phyloP scores from a whole-genome alignment of 2,888 invertebrate genomes.

The Rosalia funebris region DNA sequence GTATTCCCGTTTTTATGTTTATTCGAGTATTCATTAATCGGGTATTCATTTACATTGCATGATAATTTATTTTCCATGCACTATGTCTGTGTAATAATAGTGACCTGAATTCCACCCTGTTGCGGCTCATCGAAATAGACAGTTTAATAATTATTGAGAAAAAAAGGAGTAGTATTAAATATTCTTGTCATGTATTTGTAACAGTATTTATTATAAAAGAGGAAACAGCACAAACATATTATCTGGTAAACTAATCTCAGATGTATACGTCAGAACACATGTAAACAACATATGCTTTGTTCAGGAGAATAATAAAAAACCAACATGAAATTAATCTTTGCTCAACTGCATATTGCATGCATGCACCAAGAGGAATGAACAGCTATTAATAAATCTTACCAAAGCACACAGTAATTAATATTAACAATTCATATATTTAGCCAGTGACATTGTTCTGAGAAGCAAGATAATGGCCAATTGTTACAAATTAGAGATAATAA shows the following conservation, averaged over 20 bases:
- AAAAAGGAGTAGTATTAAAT: neutral
- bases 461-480: conserved; percentile 23
- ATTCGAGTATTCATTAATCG: too few species aligned
- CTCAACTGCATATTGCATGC: neutral
- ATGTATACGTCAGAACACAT: neutral
- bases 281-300: neutral
- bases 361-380: conserved; percentile 3
- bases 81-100: too few species aligned
- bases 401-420: conserved; percentile 13
- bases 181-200: too few species aligned
- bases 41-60: too few species aligned
- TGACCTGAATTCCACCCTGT: too few species aligned
- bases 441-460: conserved; percentile 17
- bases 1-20: too few species aligned
- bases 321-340: neutral
- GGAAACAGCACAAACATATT: too few species aligned
- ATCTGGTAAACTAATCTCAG: too few species aligned
- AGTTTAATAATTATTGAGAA: neutral
- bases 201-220: too few species aligned
- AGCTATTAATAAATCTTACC: conserved; percentile 10
- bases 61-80: too few species aligned
- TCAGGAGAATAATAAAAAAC: neutral
- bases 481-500: conserved; percentile 25
- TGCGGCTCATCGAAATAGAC: neutral
- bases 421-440: conserved; percentile 20